Percentiles rank a stretch among this genome's conserved stretches.
Conservation (phyloP, 2,797 vertebrate genomes). For the Pangasius mekongensis region DNA sequence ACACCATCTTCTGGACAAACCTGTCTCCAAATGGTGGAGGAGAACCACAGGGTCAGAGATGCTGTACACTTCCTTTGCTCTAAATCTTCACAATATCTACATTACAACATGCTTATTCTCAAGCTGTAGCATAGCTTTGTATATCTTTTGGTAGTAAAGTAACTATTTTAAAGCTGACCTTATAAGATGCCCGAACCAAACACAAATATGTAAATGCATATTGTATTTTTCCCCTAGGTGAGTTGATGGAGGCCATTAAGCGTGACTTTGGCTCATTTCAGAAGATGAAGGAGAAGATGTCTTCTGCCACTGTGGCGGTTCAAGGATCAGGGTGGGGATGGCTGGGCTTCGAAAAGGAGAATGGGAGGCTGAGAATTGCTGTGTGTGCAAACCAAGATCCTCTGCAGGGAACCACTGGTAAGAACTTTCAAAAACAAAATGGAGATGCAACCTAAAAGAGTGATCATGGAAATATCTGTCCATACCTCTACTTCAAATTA, state of each 20-base stretch:
- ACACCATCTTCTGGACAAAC: slow-evolving; percentile 98
- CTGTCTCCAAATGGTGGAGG: slow-evolving; percentile 92
- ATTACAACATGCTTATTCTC: neutral
- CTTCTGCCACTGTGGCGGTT: slow-evolving; percentile 86
- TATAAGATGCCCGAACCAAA: neutral
- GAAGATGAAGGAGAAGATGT: slow-evolving; percentile 92
- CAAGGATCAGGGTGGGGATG: slow-evolving; percentile 99
- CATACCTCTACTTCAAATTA: neutral
- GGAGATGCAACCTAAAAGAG: neutral
- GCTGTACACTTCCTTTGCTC: neutral
- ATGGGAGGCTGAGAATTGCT: slow-evolving; percentile 80
- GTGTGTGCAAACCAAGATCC: slow-evolving; percentile 96
- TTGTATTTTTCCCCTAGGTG: slow-evolving; percentile 72
- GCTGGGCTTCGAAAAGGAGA: slow-evolving; percentile 92
- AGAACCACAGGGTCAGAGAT: slow-evolving; percentile 86
- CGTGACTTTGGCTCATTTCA: slow-evolving; percentile 94
- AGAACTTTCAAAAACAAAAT: neutral
- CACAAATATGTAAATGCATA: neutral
- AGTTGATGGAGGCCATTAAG: slow-evolving; percentile 91
- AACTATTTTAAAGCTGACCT: neutral
- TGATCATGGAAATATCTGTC: neutral
- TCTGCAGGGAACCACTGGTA: slow-evolving; percentile 94
- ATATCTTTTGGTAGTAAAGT: neutral
- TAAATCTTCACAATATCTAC: neutral
- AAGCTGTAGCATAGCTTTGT: neutral